Conservation (phyloP, 2,888 invertebrate genomes). For the Temnothorax rugatulus region DNA sequence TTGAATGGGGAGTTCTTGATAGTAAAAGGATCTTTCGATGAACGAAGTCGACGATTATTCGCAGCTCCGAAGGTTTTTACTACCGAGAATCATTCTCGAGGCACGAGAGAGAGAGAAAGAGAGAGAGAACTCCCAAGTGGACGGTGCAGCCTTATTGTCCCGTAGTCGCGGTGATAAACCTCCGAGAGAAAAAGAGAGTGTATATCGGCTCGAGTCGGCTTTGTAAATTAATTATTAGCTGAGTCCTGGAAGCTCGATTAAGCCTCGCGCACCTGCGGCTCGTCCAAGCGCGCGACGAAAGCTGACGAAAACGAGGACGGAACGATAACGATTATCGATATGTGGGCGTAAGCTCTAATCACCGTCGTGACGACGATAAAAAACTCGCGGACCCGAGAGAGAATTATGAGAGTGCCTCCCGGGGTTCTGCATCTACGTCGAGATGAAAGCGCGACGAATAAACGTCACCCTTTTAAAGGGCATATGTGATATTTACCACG, state of each 20-base stretch:
- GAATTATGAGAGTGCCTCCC: constrained; percentile 12
- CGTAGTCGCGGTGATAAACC: constrained; percentile 20
- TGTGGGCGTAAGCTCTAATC: constrained; percentile 59
- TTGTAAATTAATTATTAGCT: constrained; percentile 33
- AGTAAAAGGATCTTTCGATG: background rate
- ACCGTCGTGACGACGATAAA: constrained; percentile 42
- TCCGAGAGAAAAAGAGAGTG: constrained; percentile 11
- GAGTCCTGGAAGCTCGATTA: constrained; percentile 48
- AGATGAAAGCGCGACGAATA: constrained; percentile 65
- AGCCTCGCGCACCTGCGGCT: constrained; percentile 60
- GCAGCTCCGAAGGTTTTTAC: background rate
- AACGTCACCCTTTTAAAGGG: constrained; percentile 51
- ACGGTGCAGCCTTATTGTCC: constrained; percentile 18
- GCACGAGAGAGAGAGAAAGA: background rate
- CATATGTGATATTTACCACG: background rate
- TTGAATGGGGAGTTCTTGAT: background rate
- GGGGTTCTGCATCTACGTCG: constrained; percentile 35
- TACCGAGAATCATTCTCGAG: constrained; percentile 6
- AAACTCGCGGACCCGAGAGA: constrained; percentile 26
- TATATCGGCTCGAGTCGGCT: constrained; percentile 22
- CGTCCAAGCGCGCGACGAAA: constrained; percentile 34
- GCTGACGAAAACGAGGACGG: constrained; percentile 73
- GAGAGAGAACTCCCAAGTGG: constrained; percentile 4
- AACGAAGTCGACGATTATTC: constrained; percentile 12
- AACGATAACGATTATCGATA: constrained; percentile 52